Evolutionary conservation across 2,113 vertebrate genomes (phyloP), one percentile per base, ranked within the genome.

Genomic region (Xiphophorus couchianus): DNA sequence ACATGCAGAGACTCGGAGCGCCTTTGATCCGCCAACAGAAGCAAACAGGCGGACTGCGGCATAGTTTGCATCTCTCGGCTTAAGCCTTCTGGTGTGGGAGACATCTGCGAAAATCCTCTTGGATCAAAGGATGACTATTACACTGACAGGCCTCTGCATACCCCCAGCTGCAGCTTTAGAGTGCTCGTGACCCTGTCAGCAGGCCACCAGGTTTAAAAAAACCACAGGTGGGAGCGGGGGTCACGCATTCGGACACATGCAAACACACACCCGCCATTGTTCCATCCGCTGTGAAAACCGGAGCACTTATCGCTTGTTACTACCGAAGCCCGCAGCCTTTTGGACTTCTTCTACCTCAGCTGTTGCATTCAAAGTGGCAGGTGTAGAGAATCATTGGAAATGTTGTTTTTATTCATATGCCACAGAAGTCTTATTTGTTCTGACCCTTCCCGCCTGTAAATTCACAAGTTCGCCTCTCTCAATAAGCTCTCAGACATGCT

Each of bases 111-210:
- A 35, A 91, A 88, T 90, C 87, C 88, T 80, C 70, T 76, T 27
- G 84, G 87, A 92, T 93, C 91, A 93, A 90, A 91, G 89, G 91
- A 91, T 91, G 90, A 91, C 85, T 88, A 89, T 93, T 90, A 91
- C 76, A 73, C 84, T 65, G 76, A 81, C 74, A 88, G 88, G 76
- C 78, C 19, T 87, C 66, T 82, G 35, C 83, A 82, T 73, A 71
- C 48, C 69, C 65, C 62, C 71, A 77, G 86, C 73, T 80, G 74
- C 81, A 74, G 85, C 83, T 86, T 84, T 64, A 58, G 75, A 76
- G 67, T 29, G 83, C 68, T 85, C 74, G 73, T 86, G 88, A 91
- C 90, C 91, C 84, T 90, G 85, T 92, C 88, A 90, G 61, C 84
- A 10, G 73, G 77, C 82, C 84, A 76, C 82, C 84, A 83, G 14